Evolutionary conservation across 2,797 vertebrate species (phyloP), one percentile per base, ranked within the genome.

Genomic region (Lepilemur ruficaudatus): DNA sequence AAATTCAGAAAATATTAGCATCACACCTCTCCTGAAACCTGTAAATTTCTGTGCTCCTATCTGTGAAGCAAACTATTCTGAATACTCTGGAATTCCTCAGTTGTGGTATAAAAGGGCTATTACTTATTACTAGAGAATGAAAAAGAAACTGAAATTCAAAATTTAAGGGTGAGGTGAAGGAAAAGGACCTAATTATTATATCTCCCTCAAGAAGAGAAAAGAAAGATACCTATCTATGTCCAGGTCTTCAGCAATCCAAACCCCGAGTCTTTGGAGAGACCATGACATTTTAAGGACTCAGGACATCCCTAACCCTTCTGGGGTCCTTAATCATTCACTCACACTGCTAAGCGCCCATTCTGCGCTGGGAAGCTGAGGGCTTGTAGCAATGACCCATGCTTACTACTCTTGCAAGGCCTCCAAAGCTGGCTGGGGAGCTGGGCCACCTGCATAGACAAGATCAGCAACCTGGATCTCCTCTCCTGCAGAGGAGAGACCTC

Each of bases 101-200:
- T 52, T 88, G 59, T 48, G 20, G 41, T 43, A 52, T 84, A 88
- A 91, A 94, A 72, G 35, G 20, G 63, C 15, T 80, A 52, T 35
- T 94, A 41, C 52, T 75, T 96, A 91, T 11, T 67, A 82, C 41
- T 30, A 78, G 17, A 85, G 81, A 94, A 97, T 32, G n/a, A 79
- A 89, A 91, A 94, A 52, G 46, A 67, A 92, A 57, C 61, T 32
- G 22, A 93, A 95, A 93, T 35, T 72, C 22, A 83, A 83, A 86
- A 92, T 38, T 72, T 73, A 90, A 84, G 57, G 83, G 18, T 65
- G n/a, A 95, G 61, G 25, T 65, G 13, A 59, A 93, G 67, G 80
- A 65, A 32, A 73, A 76, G 28, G 55, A 78, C 69, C 48, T 65
- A 72, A 59, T 78, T 72, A 65, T 52, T 72, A 5, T 5, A 11